phyloP scores from a whole-genome alignment of 2,888 invertebrate genomes.

The Erebia palarica region DNA sequence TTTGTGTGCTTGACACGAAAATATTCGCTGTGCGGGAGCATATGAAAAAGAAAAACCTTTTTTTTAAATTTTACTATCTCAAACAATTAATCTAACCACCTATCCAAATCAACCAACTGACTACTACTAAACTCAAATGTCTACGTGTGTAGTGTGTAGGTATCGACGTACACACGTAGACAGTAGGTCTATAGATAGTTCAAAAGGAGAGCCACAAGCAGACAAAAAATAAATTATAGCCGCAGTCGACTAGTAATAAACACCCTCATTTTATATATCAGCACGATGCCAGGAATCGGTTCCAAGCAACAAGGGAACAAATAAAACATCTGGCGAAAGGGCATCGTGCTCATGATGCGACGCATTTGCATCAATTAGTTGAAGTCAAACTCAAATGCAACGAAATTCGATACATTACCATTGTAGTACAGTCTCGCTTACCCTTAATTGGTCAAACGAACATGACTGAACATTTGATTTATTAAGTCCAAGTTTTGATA shows the following conservation, averaged over 20 bases:
- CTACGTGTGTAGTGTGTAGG: no score
- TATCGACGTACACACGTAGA: no score
- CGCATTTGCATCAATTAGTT: constrained; percentile 71
- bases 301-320: constrained; percentile 38
- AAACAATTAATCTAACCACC: no score
- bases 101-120: no score
- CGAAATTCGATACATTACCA: constrained; percentile 65
- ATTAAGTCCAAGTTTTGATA: constrained; percentile 25
- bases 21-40: no score
- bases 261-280: constrained; percentile 28
- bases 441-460: constrained; percentile 57
- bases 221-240: constrained; percentile 24
- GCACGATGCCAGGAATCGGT: constrained; percentile 26
- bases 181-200: no score
- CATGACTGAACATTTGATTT: constrained; percentile 46
- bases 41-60: no score
- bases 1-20: no score
- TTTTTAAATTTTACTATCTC: no score
- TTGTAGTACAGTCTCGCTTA: constrained; percentile 46
- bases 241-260: constrained; percentile 24
- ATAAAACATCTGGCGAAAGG: constrained; percentile 53
- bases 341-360: constrained; percentile 69
- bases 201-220: neutral
- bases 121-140: no score
- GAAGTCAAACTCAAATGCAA: constrained; percentile 52